Conservation (phyloP, 2,113 vertebrate genomes). For the Podarcis muralis region DNA sequence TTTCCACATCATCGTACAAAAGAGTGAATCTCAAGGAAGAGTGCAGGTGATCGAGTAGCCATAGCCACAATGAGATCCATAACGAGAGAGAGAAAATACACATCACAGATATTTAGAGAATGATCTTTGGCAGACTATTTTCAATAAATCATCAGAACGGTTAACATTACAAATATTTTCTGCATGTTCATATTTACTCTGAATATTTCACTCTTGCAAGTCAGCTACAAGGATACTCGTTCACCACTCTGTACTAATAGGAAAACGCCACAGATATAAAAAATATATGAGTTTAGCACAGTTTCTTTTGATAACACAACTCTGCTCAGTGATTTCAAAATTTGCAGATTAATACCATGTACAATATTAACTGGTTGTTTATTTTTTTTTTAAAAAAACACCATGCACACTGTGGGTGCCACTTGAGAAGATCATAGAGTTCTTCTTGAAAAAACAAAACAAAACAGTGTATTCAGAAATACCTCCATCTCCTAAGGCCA, state of each 20-base stretch:
- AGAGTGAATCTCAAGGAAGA: conserved; percentile 63
- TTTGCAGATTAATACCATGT: conserved; percentile 49
- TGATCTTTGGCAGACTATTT: conserved; percentile 78
- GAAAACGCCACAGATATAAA: conserved; percentile 75
- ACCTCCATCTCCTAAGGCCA: neutral
- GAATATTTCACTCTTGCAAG: conserved; percentile 56
- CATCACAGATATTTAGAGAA: conserved; percentile 64
- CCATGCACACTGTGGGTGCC: neutral
- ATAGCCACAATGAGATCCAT: conserved; percentile 67
- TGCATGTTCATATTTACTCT: conserved; percentile 46
- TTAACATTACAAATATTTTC: conserved; percentile 63
- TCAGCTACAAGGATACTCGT: conserved; percentile 55
- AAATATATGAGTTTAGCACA: conserved; percentile 72
- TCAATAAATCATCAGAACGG: conserved; percentile 52
- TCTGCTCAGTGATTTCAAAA: conserved; percentile 53
- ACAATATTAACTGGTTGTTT: conserved; percentile 49
- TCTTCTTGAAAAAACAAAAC: conserved; percentile 3
- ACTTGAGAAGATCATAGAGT: conserved; percentile 35
- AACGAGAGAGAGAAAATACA: conserved; percentile 61
- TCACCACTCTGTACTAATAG: conserved; percentile 63
- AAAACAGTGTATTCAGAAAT: neutral
- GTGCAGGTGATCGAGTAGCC: conserved; percentile 36
- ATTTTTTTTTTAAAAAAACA: conserved; percentile 46
- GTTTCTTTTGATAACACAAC: conserved; percentile 64
- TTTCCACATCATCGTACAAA: conserved; percentile 67